Percentiles rank a stretch among this genome's conserved stretches.
These are phyloP conservation scores for Caenorhabditis doughertyi DNA, from an alignment of 2,888 invertebrate species.

Conservation along the genomic window DNA sequence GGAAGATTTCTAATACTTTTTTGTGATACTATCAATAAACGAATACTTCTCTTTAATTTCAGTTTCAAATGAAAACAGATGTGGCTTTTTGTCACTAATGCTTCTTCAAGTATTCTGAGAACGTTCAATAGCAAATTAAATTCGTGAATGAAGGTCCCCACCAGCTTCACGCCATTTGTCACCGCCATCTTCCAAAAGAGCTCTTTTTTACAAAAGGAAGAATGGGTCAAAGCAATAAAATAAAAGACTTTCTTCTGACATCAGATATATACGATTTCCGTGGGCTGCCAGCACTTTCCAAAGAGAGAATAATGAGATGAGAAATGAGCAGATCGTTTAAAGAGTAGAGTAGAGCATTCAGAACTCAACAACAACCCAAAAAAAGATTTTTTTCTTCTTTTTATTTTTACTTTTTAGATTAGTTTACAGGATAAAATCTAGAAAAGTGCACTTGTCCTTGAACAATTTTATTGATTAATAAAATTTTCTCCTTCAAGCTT, in stretches of 20 bases:
- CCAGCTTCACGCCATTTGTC: slow-evolving; percentile 13
- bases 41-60: background rate
- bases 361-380: background rate
- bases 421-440: background rate
- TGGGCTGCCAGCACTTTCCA: background rate
- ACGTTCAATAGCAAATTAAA: slow-evolving; percentile 49
- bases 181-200: background rate
- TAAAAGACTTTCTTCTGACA: background rate
- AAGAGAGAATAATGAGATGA: background rate
- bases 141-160: slow-evolving; percentile 21
- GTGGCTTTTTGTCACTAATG: background rate
- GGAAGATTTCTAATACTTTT: slow-evolving; percentile 35
- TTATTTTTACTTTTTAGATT: background rate
- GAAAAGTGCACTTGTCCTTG: background rate
- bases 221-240: slow-evolving; percentile 19
- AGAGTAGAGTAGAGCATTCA: background rate
- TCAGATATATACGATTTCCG: slow-evolving; percentile 6
- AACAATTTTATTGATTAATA: background rate
- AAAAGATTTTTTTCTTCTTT: background rate
- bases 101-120: slow-evolving; percentile 40
- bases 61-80: background rate
- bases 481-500: background rate
- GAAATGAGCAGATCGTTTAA: background rate
- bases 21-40: background rate
- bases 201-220: slow-evolving; percentile 4